Percentiles rank a stretch among this genome's conserved stretches.
Evolutionary conservation across 2,113 vertebrate species (phyloP).

Genomic region (Engraulis encrasicolus): DNA sequence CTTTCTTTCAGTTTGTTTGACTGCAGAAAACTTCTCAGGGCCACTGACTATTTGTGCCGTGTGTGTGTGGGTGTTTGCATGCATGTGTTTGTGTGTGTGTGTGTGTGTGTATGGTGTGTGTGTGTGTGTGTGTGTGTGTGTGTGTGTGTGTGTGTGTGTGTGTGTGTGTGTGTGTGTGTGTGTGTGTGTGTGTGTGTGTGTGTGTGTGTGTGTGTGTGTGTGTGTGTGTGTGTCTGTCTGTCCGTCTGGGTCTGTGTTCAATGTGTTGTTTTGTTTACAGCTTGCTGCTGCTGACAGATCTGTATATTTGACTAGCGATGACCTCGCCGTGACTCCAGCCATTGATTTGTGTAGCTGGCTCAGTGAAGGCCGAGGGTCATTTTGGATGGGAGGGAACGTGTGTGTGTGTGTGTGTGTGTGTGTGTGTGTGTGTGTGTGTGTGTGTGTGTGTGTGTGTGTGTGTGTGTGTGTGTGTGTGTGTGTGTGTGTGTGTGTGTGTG

Average conservation of each 20-base stretch:
- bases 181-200: too few relatives aligned
- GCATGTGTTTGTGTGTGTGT: not conserved
- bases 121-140: not conserved
- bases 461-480: not conserved
- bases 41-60: not conserved
- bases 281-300: slow-evolving; percentile 48
- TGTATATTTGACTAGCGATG: slow-evolving; percentile 49
- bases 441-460: not conserved
- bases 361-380: slow-evolving; percentile 33
- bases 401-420: not conserved
- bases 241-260: not conserved
- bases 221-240: slow-evolving; percentile 21
- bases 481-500: not conserved
- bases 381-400: not conserved
- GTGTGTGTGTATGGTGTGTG: too few relatives aligned
- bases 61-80: not conserved
- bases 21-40: not conserved
- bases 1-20: too few relatives aligned
- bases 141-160: not conserved
- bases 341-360: slow-evolving; percentile 44
- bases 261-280: slow-evolving; percentile 45
- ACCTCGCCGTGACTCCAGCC: slow-evolving; percentile 31
- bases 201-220: too few relatives aligned
- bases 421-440: not conserved
- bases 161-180: not conserved